phyloP scores from a whole-genome alignment of 1,140 invertebrate genomes.

The Scaptomyza hsui region DNA sequence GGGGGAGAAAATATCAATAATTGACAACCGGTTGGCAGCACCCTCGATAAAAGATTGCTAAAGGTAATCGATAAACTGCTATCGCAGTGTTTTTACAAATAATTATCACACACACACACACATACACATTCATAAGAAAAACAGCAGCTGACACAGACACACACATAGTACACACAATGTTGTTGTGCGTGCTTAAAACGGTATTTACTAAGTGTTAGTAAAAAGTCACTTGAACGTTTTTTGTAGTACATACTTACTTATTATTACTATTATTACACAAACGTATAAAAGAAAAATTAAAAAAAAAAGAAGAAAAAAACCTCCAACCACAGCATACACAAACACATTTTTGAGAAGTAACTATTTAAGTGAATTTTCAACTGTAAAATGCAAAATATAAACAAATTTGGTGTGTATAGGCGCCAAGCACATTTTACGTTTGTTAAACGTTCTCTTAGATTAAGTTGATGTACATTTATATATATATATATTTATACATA shows the following conservation, averaged over 20 bases:
- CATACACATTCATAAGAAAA: constrained; percentile 6
- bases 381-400: constrained; percentile 37
- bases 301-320: constrained; percentile 17
- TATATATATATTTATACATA: constrained; percentile 14
- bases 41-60: constrained; percentile 30
- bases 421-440: constrained; percentile 40
- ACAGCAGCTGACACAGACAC: constrained; percentile 21
- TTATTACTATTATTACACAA: constrained; percentile 48
- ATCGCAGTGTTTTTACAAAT: constrained; percentile 63
- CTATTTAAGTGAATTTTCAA: constrained; percentile 29
- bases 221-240: constrained; percentile 74
- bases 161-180: constrained; percentile 19
- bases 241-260: constrained; percentile 76
- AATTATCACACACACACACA: constrained; percentile 43
- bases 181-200: constrained; percentile 27
- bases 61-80: constrained; percentile 48
- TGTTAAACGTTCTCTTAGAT: constrained; percentile 49
- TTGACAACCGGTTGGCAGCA: constrained; percentile 50
- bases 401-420: constrained; percentile 31
- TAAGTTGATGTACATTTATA: constrained; percentile 18
- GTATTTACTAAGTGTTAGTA: constrained; percentile 68
- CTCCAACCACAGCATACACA: constrained; percentile 26
- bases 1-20: constrained; percentile 5
- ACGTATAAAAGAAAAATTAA: constrained; percentile 32
- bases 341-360: constrained; percentile 28